Conservation (phyloP, 2,888 invertebrate species). For the Busseola fusca region DNA sequence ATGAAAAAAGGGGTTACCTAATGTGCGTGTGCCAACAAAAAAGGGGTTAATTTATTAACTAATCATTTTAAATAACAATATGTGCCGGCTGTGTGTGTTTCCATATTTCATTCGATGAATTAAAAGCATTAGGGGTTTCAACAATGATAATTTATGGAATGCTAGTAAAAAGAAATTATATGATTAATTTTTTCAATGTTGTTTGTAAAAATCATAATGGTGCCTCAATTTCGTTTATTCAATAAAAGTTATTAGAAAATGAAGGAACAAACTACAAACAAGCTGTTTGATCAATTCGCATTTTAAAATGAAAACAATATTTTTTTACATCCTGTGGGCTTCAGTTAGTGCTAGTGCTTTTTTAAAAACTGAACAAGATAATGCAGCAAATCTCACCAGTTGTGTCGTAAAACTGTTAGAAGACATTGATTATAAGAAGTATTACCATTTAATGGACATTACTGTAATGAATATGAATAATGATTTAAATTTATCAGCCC, state of each 20-base stretch:
- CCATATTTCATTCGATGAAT: background rate
- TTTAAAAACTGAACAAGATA: conserved; percentile 24
- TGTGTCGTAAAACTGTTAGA: conserved; percentile 59
- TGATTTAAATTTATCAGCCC: too few species aligned
- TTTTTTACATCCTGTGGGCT: background rate
- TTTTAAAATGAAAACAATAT: conserved; percentile 13
- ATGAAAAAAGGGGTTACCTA: too few species aligned
- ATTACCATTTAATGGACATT: conserved; percentile 48
- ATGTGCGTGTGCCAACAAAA: background rate
- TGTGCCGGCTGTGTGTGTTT: background rate
- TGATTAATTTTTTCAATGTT: conserved; percentile 29
- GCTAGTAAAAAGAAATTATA: conserved; percentile 3
- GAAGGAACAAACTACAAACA: background rate
- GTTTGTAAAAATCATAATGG: background rate
- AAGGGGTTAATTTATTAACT: background rate
- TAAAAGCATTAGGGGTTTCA: conserved; percentile 5
- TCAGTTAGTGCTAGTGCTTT: conserved; percentile 15
- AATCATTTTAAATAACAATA: background rate
- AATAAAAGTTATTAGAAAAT: background rate
- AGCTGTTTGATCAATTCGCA: background rate
- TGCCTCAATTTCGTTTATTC: background rate
- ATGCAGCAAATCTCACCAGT: conserved; percentile 22
- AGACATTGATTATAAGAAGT: conserved; percentile 38
- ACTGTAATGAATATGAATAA: too few species aligned
- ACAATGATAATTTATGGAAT: conserved; percentile 1